A percentile compares a stretch with the other conserved stretches of the same genome.
Conservation (phyloP, 2,888 invertebrate species). For the Polymixis flavicincta region DNA sequence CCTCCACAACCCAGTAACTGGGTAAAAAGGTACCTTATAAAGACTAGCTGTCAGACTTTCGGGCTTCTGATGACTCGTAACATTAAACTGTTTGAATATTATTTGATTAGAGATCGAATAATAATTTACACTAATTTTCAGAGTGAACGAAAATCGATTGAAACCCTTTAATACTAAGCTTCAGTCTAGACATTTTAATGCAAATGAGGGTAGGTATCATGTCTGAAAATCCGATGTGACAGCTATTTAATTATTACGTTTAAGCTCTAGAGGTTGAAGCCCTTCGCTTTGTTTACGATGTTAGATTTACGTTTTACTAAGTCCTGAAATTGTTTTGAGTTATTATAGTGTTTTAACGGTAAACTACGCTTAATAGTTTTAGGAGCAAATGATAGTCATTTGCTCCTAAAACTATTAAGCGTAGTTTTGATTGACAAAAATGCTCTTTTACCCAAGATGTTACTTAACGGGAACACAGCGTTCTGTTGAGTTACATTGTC, state of each 20-base stretch:
- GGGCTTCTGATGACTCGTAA: not conserved
- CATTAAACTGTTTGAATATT: too few species aligned
- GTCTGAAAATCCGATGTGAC: conserved; percentile 13
- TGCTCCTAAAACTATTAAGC: too few species aligned
- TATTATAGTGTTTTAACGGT: not conserved
- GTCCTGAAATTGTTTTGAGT: not conserved
- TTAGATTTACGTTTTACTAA: not conserved
- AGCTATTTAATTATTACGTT: conserved; percentile 16
- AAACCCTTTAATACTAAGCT: conserved; percentile 9
- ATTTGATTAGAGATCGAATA: too few species aligned
- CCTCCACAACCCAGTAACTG: not conserved
- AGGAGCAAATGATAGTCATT: too few species aligned
- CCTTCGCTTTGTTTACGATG: conserved; percentile 16
- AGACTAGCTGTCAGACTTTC: too few species aligned
- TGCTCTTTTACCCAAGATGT: too few species aligned
- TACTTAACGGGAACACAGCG: too few species aligned
- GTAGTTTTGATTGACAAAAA: too few species aligned
- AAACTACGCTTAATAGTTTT: not conserved
- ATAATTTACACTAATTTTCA: not conserved
- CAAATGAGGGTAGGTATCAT: conserved; percentile 30
- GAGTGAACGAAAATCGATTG: conserved; percentile 1
- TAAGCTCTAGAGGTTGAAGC: not conserved
- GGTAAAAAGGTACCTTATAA: too few species aligned
- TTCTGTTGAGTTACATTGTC: too few species aligned
- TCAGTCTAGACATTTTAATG: conserved; percentile 42